phyloP scores from a whole-genome alignment of 1,140 invertebrate species.

The Orchesella cincta region DNA sequence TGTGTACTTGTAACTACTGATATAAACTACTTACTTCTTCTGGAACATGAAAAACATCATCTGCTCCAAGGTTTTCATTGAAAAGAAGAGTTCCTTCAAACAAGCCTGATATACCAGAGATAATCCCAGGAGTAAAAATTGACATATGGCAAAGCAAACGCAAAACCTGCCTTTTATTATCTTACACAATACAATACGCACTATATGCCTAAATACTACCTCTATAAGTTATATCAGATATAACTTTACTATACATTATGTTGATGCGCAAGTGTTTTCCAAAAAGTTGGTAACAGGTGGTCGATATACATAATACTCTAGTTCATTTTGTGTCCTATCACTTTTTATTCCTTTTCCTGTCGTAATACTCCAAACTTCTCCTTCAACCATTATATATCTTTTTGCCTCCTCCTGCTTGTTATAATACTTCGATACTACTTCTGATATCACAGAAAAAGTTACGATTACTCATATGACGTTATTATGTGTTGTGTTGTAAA shows the following conservation, averaged over 20 bases:
- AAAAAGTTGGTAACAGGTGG: background rate
- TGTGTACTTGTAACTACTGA: background rate
- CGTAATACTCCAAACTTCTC: too few species aligned
- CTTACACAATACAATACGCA: background rate
- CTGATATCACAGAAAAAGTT: too few species aligned
- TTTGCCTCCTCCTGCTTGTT: too few species aligned
- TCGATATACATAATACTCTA: constrained; percentile 12
- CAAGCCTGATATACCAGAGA: background rate
- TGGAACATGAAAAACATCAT: background rate
- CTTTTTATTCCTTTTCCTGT: too few species aligned
- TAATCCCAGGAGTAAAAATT: constrained; percentile 7
- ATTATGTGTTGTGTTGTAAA: too few species aligned
- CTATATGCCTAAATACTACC: background rate
- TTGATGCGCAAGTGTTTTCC: background rate
- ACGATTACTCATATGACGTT: too few species aligned
- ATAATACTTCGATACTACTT: too few species aligned
- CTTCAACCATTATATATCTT: too few species aligned
- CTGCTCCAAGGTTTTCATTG: background rate
- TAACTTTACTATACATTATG: background rate
- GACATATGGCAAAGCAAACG: constrained; percentile 15
- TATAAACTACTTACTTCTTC: background rate
- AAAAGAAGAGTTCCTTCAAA: background rate
- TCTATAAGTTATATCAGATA: background rate
- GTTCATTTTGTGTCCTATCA: too few species aligned
- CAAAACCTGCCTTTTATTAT: background rate